phyloP scores from a whole-genome alignment of 2,888 invertebrate genomes.

The Heliconius ismenius region DNA sequence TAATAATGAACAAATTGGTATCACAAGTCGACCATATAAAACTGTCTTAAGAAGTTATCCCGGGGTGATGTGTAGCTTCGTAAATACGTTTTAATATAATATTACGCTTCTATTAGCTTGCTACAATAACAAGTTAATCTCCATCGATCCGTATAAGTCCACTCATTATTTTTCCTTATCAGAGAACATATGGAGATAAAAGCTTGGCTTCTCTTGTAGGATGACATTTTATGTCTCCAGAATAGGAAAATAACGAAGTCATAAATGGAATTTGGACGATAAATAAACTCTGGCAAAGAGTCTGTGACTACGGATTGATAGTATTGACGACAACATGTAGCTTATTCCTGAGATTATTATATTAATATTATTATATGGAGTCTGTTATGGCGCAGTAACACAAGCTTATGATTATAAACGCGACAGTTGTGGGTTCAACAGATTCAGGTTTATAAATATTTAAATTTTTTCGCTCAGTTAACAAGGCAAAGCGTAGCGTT shows the following conservation, averaged over 20 bases:
- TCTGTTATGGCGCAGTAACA: too few species aligned
- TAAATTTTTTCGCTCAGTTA: too few species aligned
- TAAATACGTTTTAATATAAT: conserved; percentile 46
- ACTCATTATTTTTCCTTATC: conserved; percentile 78
- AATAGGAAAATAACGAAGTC: conserved; percentile 80
- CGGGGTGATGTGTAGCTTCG: conserved; percentile 36
- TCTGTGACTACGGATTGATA: conserved; percentile 55
- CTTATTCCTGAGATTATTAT: conserved; percentile 42
- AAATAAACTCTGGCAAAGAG: conserved; percentile 72
- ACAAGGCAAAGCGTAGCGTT: too few species aligned
- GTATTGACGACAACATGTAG: conserved; percentile 54
- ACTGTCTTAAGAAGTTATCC: conserved; percentile 31
- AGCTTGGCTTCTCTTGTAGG: conserved; percentile 68
- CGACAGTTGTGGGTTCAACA: too few species aligned
- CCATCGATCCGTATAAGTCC: conserved; percentile 67
- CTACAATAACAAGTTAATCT: conserved; percentile 68
- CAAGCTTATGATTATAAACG: too few species aligned
- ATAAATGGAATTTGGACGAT: conserved; percentile 76
- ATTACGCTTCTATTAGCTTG: conserved; percentile 43
- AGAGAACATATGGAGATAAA: conserved; percentile 71
- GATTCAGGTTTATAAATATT: too few species aligned
- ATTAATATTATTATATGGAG: neutral
- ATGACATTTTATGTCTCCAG: conserved; percentile 78
- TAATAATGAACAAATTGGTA: conserved; percentile 26
- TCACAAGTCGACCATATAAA: conserved; percentile 27